These are phyloP conservation scores for Passerculus sandwichensis DNA, from an alignment of 2,797 vertebrate species.

Conservation along the genomic window DNA sequence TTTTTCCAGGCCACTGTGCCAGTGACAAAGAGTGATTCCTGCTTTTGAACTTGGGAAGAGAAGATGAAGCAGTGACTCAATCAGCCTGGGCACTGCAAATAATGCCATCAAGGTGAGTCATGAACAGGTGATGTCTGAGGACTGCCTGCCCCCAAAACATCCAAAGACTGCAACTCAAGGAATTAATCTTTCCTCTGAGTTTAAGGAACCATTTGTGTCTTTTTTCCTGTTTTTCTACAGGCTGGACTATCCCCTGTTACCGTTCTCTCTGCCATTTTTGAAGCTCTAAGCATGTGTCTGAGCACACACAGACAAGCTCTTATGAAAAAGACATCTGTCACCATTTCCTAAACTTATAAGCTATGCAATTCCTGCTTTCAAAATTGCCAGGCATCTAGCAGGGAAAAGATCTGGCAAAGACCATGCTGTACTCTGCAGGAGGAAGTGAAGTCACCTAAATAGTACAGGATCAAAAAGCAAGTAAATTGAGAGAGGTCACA, in stretches of 20 bases:
- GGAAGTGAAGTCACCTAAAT: constrained; percentile 7
- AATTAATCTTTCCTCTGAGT: neutral
- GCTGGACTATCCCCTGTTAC: neutral
- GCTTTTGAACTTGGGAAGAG: neutral
- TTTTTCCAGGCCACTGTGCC: neutral
- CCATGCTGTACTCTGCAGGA: neutral
- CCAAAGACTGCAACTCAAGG: neutral
- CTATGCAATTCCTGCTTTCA: neutral
- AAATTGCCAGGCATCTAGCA: neutral
- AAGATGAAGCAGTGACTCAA: neutral
- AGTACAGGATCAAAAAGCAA: neutral
- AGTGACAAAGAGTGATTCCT: neutral
- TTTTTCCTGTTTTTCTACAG: neutral
- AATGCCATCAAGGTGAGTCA: constrained; percentile 10
- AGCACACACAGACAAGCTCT: neutral
- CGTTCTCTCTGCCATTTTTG: neutral
- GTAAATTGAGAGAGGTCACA: neutral
- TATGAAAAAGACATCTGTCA: neutral
- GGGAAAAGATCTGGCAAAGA: neutral
- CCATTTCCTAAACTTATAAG: neutral
- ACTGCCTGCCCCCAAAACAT: neutral
- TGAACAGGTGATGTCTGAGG: neutral
- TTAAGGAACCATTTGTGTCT: neutral
- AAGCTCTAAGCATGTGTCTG: neutral
- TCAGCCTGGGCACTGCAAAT: neutral